Evolutionary conservation across 2,888 invertebrate genomes (phyloP), one percentile per base, ranked within the genome.

Genomic region (Caenorhabditis sp.): DNA sequence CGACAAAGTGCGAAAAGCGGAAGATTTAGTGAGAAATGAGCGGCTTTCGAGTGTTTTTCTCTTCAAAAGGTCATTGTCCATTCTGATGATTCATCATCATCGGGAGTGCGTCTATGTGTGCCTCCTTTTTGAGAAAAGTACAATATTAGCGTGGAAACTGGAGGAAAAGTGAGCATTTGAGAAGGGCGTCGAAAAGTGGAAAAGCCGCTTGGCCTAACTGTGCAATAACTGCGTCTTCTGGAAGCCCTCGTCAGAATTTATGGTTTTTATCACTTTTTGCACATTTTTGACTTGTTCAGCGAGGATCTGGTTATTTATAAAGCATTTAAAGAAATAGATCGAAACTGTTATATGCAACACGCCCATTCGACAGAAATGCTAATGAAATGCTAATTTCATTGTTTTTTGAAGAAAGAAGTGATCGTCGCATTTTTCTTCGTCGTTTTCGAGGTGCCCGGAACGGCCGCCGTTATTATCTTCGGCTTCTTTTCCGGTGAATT

Each of bases 341-440:
- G n/a, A n/a, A n/a, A n/a, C n/a, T n/a, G n/a, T n/a, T n/a, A n/a
- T n/a, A n/a, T n/a, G n/a, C n/a, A n/a, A n/a, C n/a, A n/a, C n/a
- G n/a, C n/a, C n/a, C n/a, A n/a, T n/a, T n/a, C n/a, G n/a, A n/a
- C n/a, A 50, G 15, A 6, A 50, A 50, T 8, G 15, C 8, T 8
- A 17, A 27, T 8, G 24, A 13, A 22, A 35, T 20, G 35, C n/a
- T 32, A 15, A 8, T 30, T 20, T 70, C 22, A 77, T 7, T 61
- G 32, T 30, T 77, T 77, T 35, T 77, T 77, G 66, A 77, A 77
- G 50, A 77, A 77, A n/a, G 77, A 77, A 3, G 71, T 77, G 43
- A 77, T 77, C 26, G 61, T 59, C 11, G 77, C 32, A 27, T 66
- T 72, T 56, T 77, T 77, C 37, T 77, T 77, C 43, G 59, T 41